A percentile compares a stretch with the other conserved stretches of the same genome.
Conservation (phyloP, 92 coral and sea anemone genomes). For the Desmophyllum pertusum region DNA sequence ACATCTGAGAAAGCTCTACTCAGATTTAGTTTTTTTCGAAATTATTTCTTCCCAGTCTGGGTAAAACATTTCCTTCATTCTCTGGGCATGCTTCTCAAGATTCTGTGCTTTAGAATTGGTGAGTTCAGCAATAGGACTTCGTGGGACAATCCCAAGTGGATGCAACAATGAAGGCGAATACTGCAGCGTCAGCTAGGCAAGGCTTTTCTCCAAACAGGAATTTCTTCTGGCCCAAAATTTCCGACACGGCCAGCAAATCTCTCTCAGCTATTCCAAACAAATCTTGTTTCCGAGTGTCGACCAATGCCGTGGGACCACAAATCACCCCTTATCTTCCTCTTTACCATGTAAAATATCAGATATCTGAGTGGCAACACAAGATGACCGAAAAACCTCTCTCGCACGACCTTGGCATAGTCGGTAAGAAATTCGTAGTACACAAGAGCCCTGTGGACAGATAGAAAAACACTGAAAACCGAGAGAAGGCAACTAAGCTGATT, state of each 20-base stretch:
- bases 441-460: constrained; percentile 52
- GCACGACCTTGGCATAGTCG: constrained; percentile 47
- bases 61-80: constrained; percentile 73
- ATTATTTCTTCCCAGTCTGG: constrained; percentile 87
- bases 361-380: constrained; percentile 55
- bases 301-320: constrained; percentile 86
- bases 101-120: constrained; percentile 66
- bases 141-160: constrained; percentile 65
- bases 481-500: neutral
- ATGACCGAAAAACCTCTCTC: constrained; percentile 53
- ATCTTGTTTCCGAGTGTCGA: constrained; percentile 83
- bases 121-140: constrained; percentile 71
- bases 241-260: constrained; percentile 81
- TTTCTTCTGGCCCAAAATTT: constrained; percentile 72
- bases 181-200: constrained; percentile 72
- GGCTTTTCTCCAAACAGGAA: constrained; percentile 88
- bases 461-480: neutral
- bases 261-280: constrained; percentile 79
- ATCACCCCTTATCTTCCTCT: constrained; percentile 54
- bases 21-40: constrained; percentile 20
- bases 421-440: constrained; percentile 77
- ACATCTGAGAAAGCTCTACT: no score
- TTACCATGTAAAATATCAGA: constrained; percentile 54
- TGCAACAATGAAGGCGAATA: constrained; percentile 73
- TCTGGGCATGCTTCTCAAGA: constrained; percentile 71